A percentile compares a stretch with the other conserved stretches of the same genome.
Conservation (phyloP, 2,797 vertebrate genomes). For the Chrosomus eos region DNA sequence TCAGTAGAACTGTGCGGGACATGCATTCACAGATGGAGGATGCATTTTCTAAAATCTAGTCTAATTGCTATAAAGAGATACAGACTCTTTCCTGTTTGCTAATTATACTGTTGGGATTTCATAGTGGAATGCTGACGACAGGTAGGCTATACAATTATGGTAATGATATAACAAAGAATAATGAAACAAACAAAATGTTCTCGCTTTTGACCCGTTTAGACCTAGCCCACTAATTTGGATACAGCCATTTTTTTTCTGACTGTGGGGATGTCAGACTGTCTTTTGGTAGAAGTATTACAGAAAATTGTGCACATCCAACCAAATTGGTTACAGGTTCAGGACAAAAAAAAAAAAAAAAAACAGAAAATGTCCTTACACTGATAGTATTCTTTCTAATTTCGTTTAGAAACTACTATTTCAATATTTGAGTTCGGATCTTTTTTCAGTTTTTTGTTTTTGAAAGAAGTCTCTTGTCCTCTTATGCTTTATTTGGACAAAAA, state of each 20-base stretch:
- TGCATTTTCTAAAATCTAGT: conserved; percentile 8
- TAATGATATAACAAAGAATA: conserved; percentile 21
- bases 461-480: no score
- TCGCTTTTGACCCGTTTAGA: not conserved
- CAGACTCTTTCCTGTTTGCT: conserved; percentile 16
- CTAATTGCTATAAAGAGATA: conserved; percentile 14
- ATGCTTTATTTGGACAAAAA: no score
- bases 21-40: not conserved
- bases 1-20: not conserved
- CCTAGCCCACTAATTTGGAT: conserved; percentile 11
- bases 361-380: not conserved
- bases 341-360: not conserved
- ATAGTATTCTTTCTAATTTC: not conserved
- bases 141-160: conserved; percentile 1
- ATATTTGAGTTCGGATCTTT: no score
- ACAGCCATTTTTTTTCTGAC: not conserved
- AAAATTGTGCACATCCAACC: not conserved
- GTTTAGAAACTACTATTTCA: no score
- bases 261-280: not conserved
- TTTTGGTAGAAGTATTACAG: not conserved
- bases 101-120: conserved; percentile 29
- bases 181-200: conserved; percentile 26
- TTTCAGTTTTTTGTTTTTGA: no score
- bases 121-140: conserved; percentile 22
- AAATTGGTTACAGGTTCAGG: not conserved